phyloP scores from a whole-genome alignment of 2,113 vertebrate species.

The Oreamnos americanus region DNA sequence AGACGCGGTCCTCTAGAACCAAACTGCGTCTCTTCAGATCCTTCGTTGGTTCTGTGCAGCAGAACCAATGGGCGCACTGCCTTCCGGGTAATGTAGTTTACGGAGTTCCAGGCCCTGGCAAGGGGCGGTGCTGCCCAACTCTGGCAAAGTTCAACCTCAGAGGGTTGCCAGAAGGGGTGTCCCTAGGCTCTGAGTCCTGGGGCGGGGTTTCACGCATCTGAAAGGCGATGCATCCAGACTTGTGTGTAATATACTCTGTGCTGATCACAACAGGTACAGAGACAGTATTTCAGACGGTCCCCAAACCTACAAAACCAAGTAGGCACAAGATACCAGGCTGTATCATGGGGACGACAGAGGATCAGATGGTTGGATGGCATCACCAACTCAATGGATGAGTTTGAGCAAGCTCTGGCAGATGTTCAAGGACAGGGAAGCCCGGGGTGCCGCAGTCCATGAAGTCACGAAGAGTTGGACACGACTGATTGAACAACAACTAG shows the following conservation, averaged over 20 bases:
- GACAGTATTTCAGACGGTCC: not conserved
- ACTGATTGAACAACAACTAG: not conserved
- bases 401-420: not conserved
- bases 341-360: not conserved
- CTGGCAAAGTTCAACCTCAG: accelerated
- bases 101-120: accelerated
- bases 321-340: not conserved
- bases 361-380: not conserved
- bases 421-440: not conserved
- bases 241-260: not conserved
- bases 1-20: accelerated
- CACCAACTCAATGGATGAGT: not conserved
- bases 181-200: not conserved
- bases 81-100: not conserved
- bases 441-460: not conserved
- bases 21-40: not conserved
- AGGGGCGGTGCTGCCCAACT: not conserved
- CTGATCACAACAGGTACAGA: not conserved
- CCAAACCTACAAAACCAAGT: not conserved
- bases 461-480: not conserved
- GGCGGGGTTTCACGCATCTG: not conserved
- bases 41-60: not conserved
- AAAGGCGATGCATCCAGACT: not conserved
- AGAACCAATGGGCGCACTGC: not conserved
- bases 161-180: no score